A percentile compares a stretch with the other conserved stretches of the same genome.
phyloP scores from a whole-genome alignment of 2,888 invertebrate species.

The Oscheius sp. region DNA sequence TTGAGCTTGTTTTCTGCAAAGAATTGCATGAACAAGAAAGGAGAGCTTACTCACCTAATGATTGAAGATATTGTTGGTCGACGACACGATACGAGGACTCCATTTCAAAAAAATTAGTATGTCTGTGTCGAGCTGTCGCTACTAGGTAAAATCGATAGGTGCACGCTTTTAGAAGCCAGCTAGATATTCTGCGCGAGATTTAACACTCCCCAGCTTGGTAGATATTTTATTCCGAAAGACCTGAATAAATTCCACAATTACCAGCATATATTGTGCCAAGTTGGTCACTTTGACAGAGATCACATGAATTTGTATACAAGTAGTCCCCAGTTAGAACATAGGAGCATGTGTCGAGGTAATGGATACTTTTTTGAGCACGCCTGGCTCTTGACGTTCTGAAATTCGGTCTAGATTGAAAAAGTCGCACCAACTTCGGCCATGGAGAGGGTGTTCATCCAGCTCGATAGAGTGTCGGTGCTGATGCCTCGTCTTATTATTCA shows the following conservation, averaged over 20 bases:
- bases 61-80: conserved; percentile 43
- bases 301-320: conserved; percentile 1
- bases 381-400: conserved; percentile 28
- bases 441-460: conserved; percentile 15
- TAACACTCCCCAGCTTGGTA: neutral
- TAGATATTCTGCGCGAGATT: too few species aligned
- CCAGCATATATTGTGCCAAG: conserved; percentile 11
- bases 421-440: neutral
- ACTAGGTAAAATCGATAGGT: neutral
- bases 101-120: neutral
- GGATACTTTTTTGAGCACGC: conserved; percentile 29
- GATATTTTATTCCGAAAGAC: conserved; percentile 13
- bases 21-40: neutral
- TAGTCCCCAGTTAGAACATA: neutral
- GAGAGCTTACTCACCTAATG: conserved; percentile 30
- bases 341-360: conserved; percentile 22
- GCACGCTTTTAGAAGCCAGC: neutral
- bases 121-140: neutral
- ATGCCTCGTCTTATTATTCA: conserved; percentile 4
- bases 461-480: conserved; percentile 16
- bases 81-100: conserved; percentile 34
- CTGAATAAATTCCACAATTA: neutral
- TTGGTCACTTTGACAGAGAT: conserved; percentile 12
- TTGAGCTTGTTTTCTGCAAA: conserved; percentile 42
- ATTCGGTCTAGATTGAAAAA: neutral